Evolutionary conservation across 2,888 invertebrate genomes (phyloP).

Genomic region (Agriopis aurantiaria): DNA sequence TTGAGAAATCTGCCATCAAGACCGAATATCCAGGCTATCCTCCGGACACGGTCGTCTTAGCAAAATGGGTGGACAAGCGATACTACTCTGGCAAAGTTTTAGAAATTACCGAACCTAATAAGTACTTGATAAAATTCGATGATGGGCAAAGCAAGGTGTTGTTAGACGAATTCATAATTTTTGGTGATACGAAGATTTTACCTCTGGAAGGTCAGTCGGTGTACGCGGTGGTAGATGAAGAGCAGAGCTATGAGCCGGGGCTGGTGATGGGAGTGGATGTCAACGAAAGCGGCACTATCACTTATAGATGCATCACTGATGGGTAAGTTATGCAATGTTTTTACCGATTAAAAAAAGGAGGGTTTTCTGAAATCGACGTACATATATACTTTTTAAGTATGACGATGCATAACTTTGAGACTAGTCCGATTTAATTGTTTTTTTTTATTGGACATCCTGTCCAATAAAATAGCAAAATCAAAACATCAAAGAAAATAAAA

Average conservation of each 20-base stretch:
- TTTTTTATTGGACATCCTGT: too few species aligned
- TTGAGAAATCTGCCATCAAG: slow-evolving; percentile 69
- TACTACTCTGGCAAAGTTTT: slow-evolving; percentile 88
- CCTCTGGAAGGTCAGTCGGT: slow-evolving; percentile 84
- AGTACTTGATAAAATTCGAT: slow-evolving; percentile 88
- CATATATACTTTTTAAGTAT: too few species aligned
- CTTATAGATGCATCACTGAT: slow-evolving; percentile 81
- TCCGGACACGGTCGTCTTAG: slow-evolving; percentile 85
- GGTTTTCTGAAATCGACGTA: too few species aligned
- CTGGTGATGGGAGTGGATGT: slow-evolving; percentile 79
- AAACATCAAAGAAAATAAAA: too few species aligned
- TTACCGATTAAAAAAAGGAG: too few species aligned
- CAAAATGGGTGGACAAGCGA: slow-evolving; percentile 89
- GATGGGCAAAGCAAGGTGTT: slow-evolving; percentile 87
- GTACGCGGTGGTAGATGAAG: slow-evolving; percentile 84
- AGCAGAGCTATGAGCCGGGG: slow-evolving; percentile 85
- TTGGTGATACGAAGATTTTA: slow-evolving; percentile 81
- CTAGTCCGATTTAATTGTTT: too few species aligned
- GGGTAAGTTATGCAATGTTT: slow-evolving; percentile 64
- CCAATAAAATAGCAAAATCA: too few species aligned
- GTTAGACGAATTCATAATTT: slow-evolving; percentile 87
- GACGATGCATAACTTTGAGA: too few species aligned
- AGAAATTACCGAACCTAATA: slow-evolving; percentile 85
- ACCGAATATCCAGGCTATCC: slow-evolving; percentile 73
- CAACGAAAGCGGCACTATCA: slow-evolving; percentile 75